Percentiles rank a stretch among this genome's conserved stretches.
Conservation (phyloP, 2,797 vertebrate genomes). For the Pantherophis alleghaniensis region DNA sequence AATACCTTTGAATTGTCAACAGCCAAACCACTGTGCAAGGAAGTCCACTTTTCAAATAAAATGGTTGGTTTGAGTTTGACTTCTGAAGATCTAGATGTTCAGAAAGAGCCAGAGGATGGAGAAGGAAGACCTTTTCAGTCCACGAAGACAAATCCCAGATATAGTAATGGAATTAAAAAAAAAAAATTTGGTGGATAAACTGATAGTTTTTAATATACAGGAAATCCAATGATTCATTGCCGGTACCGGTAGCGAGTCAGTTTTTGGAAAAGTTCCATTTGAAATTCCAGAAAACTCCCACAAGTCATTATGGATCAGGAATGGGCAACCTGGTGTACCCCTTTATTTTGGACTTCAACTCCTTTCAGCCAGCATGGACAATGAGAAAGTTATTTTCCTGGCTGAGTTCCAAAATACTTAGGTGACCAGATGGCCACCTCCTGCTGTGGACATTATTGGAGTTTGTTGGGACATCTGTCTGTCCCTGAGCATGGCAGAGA, state of each 20-base stretch:
- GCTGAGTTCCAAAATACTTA: neutral
- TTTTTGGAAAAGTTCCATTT: neutral
- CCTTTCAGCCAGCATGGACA: neutral
- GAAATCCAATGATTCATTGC: neutral
- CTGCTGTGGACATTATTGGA: neutral
- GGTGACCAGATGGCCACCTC: neutral
- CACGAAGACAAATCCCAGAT: neutral
- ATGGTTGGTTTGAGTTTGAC: neutral
- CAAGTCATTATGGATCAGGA: neutral
- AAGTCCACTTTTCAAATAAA: neutral
- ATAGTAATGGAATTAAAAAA: no score
- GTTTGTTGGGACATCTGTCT: neutral
- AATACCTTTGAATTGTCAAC: neutral
- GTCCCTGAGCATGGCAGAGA: neutral
- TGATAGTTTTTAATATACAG: neutral
- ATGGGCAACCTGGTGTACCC: neutral
- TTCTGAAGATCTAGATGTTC: neutral
- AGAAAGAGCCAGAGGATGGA: neutral
- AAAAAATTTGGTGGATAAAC: neutral
- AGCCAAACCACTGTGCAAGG: neutral
- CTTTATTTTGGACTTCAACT: neutral
- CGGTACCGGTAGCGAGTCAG: neutral
- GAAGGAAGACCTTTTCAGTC: neutral
- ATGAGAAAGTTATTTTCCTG: neutral
- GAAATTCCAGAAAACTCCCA: neutral